Evolutionary conservation across 2,888 invertebrate species (phyloP), one percentile per base, ranked within the genome.

Genomic region (Euplexia lucipara): DNA sequence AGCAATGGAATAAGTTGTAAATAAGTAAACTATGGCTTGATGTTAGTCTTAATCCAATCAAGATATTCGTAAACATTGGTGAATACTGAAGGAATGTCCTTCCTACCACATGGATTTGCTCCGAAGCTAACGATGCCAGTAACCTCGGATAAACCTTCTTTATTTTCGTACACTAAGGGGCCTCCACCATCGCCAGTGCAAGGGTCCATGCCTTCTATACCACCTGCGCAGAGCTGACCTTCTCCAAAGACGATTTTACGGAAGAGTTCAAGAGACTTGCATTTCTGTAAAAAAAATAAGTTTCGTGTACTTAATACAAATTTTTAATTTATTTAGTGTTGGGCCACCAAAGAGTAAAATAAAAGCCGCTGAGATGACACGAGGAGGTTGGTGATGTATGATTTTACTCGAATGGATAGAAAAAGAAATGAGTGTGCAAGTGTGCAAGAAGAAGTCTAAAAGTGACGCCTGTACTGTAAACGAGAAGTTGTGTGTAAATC

Each of bases 1-100:
- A 3, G 26, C 3, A 26, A 26, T 26, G 26, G 26, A 5, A 3
- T 26, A 2, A 26, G 3, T 26, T 26, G 5, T 26, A 26, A 2
- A 26, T 26, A 2, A 26, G 5, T 26, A 26, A 26, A 26, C 5
- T 26, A 26, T 3, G 26, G 5, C 26, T 26, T 26, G 5, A 26
- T 26, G 5, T 3, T 26, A 26, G 26, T 26, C 5, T 26, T 26
- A 26, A 26, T 26, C 26, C 26, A 26, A 26, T 26, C 26, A 26
- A 70, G 16, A 1, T 64, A 22, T 32, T 32, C 70, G 30, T 18
- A 64, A 0, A 64, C 61, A 59, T 70, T 70, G 20, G 64, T 70
- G 7, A 70, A 64, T 9, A 64, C 16, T 18, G 63, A 70, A n/a
- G 63, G 63, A 6, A 44, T 0, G 9, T 30, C 20, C 22, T 41